Percentiles rank a stretch among this genome's conserved stretches.
Evolutionary conservation across 1,140 invertebrate genomes (phyloP).

Genomic region (Gonatopus flavifemur): DNA sequence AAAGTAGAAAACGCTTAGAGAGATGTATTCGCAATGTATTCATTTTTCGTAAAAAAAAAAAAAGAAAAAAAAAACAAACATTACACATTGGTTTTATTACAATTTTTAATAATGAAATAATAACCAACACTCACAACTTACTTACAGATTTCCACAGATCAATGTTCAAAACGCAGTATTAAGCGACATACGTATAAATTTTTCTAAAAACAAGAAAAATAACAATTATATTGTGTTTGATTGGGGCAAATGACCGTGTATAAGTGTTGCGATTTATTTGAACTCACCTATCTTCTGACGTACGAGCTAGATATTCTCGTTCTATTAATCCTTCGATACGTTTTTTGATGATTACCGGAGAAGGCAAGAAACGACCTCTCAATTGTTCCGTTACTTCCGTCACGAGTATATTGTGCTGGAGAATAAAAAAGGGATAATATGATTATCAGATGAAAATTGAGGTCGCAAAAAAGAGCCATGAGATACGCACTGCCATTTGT

Average conservation of each 20-base stretch:
- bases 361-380: constrained; percentile 93
- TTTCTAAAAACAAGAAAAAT: constrained; percentile 63
- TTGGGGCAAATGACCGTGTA: background rate
- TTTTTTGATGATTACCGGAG: constrained; percentile 97
- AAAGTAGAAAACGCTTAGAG: constrained; percentile 33
- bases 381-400: constrained; percentile 98
- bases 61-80: background rate
- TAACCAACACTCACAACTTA: constrained; percentile 37
- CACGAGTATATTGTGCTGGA: constrained; percentile 89
- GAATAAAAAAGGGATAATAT: constrained; percentile 10
- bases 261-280: constrained; percentile 2
- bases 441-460: background rate
- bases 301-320: constrained; percentile 96
- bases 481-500: constrained; percentile 75
- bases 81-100: constrained; percentile 2
- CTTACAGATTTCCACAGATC: constrained; percentile 57
- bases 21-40: constrained; percentile 11
- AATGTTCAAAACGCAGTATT: constrained; percentile 56
- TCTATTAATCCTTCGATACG: constrained; percentile 99
- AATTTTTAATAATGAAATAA: constrained; percentile 10
- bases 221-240: background rate
- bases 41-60: background rate
- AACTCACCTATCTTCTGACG: constrained; percentile 84
- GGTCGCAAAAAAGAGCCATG: too few species aligned
- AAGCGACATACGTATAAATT: constrained; percentile 91